Percentiles rank a stretch among this genome's conserved stretches.
Evolutionary conservation across 2,797 vertebrate species (phyloP).

Genomic region (Pangasius mekongensis): DNA sequence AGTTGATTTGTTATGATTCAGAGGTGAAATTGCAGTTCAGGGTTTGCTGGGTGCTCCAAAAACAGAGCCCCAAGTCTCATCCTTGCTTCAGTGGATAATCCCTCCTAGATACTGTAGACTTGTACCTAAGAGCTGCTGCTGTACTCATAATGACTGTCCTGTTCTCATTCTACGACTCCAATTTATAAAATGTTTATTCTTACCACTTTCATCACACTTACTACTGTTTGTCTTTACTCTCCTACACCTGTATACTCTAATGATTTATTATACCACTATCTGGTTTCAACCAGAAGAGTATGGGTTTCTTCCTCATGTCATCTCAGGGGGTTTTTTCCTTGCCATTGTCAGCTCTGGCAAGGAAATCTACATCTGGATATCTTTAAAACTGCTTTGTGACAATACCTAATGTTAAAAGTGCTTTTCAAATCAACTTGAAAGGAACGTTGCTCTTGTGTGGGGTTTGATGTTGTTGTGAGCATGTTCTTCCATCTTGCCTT

Average conservation of each 20-base stretch:
- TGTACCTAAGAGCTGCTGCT: not conserved
- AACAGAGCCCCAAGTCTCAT: not conserved
- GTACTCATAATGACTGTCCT: not conserved
- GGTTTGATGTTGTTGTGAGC: too few relatives aligned
- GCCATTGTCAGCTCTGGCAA: not conserved
- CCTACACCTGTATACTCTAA: not conserved
- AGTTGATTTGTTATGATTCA: not conserved
- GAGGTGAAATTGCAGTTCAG: not conserved
- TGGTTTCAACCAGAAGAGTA: too few relatives aligned
- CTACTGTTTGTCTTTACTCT: not conserved
- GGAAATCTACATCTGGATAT: not conserved
- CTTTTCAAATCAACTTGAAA: not conserved
- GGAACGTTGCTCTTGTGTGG: not conserved
- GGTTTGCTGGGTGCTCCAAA: not conserved
- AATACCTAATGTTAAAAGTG: not conserved
- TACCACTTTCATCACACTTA: not conserved
- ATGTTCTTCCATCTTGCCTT: not conserved
- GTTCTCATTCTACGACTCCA: not conserved
- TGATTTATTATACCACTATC: too few relatives aligned
- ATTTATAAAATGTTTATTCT: not conserved
- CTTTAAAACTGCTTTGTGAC: not conserved
- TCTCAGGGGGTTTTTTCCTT: not conserved
- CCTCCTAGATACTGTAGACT: not conserved
- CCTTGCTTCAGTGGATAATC: too few relatives aligned
- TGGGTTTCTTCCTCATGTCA: not conserved